Evolutionary conservation across 2,888 invertebrate genomes (phyloP).

Genomic region (Acrocera orbiculus): DNA sequence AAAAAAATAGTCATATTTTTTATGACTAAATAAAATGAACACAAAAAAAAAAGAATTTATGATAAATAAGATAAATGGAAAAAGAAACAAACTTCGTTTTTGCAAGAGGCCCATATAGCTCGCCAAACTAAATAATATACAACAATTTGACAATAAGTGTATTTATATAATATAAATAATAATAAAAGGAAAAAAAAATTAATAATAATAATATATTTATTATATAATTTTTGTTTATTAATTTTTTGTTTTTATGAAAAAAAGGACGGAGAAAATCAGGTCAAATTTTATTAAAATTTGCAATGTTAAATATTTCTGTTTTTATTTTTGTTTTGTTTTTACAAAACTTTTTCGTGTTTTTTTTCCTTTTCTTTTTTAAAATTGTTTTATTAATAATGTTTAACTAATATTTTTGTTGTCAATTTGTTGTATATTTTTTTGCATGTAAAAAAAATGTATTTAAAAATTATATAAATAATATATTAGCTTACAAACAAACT

Average conservation of each 20-base stretch:
- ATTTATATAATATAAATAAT: conserved; percentile 13
- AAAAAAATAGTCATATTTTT: conserved; percentile 8
- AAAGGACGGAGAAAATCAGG: no score
- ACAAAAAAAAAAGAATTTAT: conserved; percentile 13
- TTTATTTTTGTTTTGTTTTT: no score
- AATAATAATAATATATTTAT: no score
- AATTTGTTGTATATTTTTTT: conserved; percentile 13
- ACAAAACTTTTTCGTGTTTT: no score
- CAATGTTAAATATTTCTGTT: no score
- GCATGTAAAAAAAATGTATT: conserved; percentile 16
- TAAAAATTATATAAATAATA: conserved; percentile 8
- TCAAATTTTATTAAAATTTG: no score
- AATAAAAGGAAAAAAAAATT: no score
- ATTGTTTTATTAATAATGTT: no score
- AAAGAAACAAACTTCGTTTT: conserved; percentile 30
- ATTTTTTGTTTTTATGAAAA: no score
- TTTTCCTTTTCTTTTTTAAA: no score
- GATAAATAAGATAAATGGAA: conserved; percentile 12
- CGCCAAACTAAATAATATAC: conserved; percentile 24
- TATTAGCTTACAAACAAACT: no score
- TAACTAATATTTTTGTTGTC: conserved; percentile 10
- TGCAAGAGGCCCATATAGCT: conserved; percentile 36
- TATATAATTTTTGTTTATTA: no score
- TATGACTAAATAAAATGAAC: background rate
- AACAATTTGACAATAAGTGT: conserved; percentile 21